Evolutionary conservation across 2,797 vertebrate genomes (phyloP).

Genomic region (Chloroceryle amazona): DNA sequence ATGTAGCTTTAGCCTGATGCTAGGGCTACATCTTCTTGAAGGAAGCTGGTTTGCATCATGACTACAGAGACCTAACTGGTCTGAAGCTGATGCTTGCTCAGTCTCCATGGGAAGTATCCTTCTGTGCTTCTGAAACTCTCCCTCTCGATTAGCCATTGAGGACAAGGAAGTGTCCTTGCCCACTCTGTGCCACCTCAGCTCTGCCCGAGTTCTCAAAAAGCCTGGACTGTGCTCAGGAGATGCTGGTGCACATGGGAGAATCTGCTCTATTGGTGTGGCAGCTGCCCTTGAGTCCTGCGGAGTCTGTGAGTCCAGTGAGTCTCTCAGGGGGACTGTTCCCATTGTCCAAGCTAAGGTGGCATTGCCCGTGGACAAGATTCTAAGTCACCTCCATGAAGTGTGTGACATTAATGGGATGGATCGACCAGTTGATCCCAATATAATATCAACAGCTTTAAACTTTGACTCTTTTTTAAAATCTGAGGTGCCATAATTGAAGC

Average conservation of each 20-base stretch:
- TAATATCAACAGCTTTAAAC: neutral
- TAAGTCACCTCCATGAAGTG: neutral
- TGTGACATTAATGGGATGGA: neutral
- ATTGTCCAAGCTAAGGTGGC: neutral
- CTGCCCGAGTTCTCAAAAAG: neutral
- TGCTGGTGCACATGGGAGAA: rapidly evolving
- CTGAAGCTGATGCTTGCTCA: neutral
- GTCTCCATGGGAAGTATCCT: neutral
- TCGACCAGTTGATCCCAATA: neutral
- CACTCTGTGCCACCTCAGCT: neutral
- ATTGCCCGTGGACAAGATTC: neutral
- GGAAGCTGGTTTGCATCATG: neutral
- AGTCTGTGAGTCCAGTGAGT: rapidly evolving
- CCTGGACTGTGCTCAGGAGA: neutral
- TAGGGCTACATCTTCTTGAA: neutral
- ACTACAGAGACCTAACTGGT: neutral
- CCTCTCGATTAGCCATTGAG: rapidly evolving
- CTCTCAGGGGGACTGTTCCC: neutral
- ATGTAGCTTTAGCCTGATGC: neutral
- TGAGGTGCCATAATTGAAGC: neutral
- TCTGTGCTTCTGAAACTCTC: neutral
- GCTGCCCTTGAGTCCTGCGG: neutral
- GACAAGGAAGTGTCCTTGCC: neutral
- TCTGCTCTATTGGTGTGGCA: neutral
- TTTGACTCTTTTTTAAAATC: neutral